Conservation (phyloP, 2,888 invertebrate genomes). For the Cosmopolites sordidus region DNA sequence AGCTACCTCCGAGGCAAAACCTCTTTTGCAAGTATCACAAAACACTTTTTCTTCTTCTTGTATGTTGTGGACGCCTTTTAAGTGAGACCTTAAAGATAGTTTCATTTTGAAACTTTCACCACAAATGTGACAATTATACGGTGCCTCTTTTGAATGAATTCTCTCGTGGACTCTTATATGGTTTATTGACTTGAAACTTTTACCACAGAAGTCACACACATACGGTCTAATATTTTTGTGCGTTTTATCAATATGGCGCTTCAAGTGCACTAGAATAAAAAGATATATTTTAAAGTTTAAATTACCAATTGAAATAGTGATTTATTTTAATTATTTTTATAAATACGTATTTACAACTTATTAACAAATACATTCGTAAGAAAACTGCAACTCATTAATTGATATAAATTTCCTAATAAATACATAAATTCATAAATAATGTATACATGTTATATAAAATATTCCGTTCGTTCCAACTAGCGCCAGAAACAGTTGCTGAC, state of each 20-base stretch:
- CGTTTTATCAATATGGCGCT: conserved; percentile 35
- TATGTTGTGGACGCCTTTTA: conserved; percentile 37
- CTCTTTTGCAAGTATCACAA: conserved; percentile 34
- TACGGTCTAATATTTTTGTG: conserved; percentile 37
- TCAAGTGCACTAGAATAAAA: conserved; percentile 26
- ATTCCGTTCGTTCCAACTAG: no score
- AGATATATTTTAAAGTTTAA: conserved; percentile 3
- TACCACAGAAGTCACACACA: conserved; percentile 34
- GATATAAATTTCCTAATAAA: no score
- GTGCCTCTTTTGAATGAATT: conserved; percentile 38
- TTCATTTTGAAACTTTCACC: conserved; percentile 36
- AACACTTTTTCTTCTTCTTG: conserved; percentile 32
- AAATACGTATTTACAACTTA: no score
- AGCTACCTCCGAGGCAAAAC: conserved; percentile 33
- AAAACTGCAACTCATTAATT: no score
- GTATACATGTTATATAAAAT: no score
- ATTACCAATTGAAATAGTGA: neutral
- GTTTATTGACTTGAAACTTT: conserved; percentile 35
- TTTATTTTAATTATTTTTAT: no score
- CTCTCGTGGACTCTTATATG: conserved; percentile 36
- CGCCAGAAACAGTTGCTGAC: no score
- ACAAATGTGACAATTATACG: conserved; percentile 36
- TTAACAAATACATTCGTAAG: no score
- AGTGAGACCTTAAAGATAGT: conserved; percentile 36
- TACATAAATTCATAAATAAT: no score